Percentiles rank a stretch among this genome's conserved stretches.
Evolutionary conservation across 2,888 invertebrate genomes (phyloP).

Genomic region (Cataglyphis livida): DNA sequence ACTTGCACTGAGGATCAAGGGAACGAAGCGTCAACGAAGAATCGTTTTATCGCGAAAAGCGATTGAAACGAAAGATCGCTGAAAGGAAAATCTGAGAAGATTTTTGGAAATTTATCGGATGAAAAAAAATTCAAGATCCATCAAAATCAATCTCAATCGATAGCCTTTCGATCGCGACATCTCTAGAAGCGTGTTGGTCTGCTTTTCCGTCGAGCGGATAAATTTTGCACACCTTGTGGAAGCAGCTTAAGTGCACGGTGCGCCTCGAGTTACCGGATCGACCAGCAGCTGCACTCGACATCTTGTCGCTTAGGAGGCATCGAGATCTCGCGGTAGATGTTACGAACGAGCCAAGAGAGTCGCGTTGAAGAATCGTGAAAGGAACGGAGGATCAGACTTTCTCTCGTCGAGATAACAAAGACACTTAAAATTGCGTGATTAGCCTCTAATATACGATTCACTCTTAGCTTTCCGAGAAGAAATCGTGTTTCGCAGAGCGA

Average conservation of each 20-base stretch:
- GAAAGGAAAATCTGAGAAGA: neutral
- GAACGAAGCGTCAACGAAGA: neutral
- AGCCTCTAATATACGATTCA: constrained; percentile 24
- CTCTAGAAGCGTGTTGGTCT: neutral
- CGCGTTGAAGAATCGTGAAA: constrained; percentile 33
- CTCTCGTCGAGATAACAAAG: constrained; percentile 42
- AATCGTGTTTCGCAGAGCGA: constrained; percentile 1
- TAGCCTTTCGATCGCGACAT: neutral
- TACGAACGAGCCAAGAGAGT: neutral
- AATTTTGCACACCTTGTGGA: neutral
- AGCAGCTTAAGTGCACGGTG: neutral
- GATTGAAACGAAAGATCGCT: neutral
- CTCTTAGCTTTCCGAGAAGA: constrained; percentile 32
- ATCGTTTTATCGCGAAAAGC: neutral
- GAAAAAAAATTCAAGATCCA: neutral
- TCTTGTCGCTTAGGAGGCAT: constrained; percentile 2
- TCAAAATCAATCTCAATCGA: neutral
- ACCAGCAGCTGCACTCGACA: constrained; percentile 8
- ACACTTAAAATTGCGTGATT: constrained; percentile 9
- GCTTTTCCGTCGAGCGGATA: neutral
- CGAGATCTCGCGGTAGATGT: constrained; percentile 32
- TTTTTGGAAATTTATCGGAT: neutral
- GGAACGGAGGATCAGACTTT: constrained; percentile 41
- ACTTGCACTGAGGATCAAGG: neutral
- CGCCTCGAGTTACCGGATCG: constrained; percentile 23